phyloP scores from a whole-genome alignment of 2,797 vertebrate genomes.

The Myotis findleyi region DNA sequence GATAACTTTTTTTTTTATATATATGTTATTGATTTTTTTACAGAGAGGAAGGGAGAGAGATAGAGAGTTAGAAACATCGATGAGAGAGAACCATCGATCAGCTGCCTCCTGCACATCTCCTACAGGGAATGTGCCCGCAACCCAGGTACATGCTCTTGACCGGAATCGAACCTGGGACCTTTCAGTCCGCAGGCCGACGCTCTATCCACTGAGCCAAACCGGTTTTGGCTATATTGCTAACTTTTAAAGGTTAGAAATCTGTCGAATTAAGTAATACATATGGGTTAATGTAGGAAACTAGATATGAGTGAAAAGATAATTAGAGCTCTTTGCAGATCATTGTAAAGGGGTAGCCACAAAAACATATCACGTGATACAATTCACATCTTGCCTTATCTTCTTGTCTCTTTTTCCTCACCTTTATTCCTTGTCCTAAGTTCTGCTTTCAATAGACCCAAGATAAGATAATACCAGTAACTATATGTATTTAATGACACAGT shows the following conservation, averaged over 20 bases:
- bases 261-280: neutral
- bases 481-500: conserved; percentile 37
- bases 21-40: no score
- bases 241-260: neutral
- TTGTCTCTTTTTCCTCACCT: neutral
- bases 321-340: neutral
- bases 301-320: neutral
- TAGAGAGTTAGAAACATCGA: no score
- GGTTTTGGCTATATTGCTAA: neutral
- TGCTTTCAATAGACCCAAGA: conserved; percentile 28
- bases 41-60: no score
- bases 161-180: no score
- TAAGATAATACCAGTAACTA: conserved; percentile 15
- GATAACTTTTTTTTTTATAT: neutral
- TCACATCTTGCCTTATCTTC: neutral
- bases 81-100: no score
- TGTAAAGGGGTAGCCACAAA: neutral
- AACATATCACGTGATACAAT: neutral
- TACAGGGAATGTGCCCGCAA: no score
- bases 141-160: no score
- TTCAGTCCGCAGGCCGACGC: no score
- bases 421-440: conserved; percentile 29
- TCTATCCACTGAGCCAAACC: no score
- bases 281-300: neutral
- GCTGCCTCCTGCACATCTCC: no score